A percentile compares a stretch with the other conserved stretches of the same genome.
phyloP scores from a whole-genome alignment of 1,140 invertebrate genomes.

The Maconellicoccus hirsutus region DNA sequence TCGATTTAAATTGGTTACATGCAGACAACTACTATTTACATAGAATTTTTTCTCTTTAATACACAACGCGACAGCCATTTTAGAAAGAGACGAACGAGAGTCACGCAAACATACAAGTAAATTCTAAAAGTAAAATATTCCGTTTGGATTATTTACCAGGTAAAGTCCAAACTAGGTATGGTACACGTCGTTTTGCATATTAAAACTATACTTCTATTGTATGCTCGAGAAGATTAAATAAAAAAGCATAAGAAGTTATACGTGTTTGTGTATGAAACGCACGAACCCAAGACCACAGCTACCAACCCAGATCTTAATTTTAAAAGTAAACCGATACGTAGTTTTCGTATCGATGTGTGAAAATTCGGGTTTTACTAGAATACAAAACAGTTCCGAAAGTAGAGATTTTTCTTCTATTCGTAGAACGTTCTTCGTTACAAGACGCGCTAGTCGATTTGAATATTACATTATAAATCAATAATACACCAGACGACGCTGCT shows the following conservation, averaged over 20 bases:
- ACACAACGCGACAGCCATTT: neutral
- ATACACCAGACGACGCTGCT: neutral
- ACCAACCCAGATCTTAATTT: constrained; percentile 3
- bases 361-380: constrained; percentile 7
- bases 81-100: neutral
- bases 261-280: neutral
- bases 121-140: neutral
- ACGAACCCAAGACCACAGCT: neutral
- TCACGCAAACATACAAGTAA: neutral
- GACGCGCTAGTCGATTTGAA: neutral
- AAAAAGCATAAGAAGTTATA: neutral
- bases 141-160: neutral
- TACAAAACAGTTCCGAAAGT: neutral
- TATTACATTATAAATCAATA: constrained; percentile 3
- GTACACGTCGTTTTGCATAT: neutral
- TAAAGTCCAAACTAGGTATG: neutral
- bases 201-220: neutral
- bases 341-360: constrained; percentile 7
- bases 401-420: neutral
- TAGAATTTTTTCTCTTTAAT: neutral
- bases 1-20: neutral
- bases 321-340: neutral
- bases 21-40: neutral
- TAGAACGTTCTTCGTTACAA: neutral
- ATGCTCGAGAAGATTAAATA: neutral